Conservation (phyloP, 2,888 invertebrate genomes). For the Listrodromus nycthemerus region DNA sequence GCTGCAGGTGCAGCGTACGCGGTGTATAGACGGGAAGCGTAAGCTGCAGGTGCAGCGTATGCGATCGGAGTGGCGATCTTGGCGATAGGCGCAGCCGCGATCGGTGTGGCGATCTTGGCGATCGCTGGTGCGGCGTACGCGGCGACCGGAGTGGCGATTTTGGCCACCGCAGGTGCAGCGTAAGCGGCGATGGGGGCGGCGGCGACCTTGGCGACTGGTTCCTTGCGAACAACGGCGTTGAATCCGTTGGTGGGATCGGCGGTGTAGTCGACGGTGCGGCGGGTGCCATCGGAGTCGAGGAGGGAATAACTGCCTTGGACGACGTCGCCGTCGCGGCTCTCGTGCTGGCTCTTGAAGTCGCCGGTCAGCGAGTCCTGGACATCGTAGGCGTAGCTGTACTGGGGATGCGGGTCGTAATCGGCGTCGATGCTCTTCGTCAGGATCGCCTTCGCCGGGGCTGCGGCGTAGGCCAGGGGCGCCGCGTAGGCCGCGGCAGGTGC, state of each 20-base stretch:
- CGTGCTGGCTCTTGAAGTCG: slow-evolving; percentile 75
- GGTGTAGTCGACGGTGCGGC: slow-evolving; percentile 74
- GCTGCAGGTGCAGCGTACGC: slow-evolving; percentile 19
- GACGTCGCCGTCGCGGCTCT: slow-evolving; percentile 75
- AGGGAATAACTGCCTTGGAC: slow-evolving; percentile 76
- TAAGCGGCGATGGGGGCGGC: slow-evolving; percentile 84
- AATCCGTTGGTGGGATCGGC: slow-evolving; percentile 76
- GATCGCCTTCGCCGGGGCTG: slow-evolving; percentile 69
- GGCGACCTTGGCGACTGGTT: slow-evolving; percentile 79
- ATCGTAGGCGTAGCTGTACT: slow-evolving; percentile 75
- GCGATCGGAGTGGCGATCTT: slow-evolving; percentile 48
- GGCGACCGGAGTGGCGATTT: slow-evolving; percentile 75
- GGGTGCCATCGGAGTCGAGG: slow-evolving; percentile 74
- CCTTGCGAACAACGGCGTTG: slow-evolving; percentile 77
- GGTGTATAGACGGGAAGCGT: too few relatives aligned
- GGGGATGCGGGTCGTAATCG: slow-evolving; percentile 77
- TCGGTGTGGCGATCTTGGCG: slow-evolving; percentile 22
- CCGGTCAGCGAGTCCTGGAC: slow-evolving; percentile 75
- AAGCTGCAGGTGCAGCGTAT: slow-evolving; percentile 43
- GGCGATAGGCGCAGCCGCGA: slow-evolving; percentile 34
- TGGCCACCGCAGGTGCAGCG: slow-evolving; percentile 90
- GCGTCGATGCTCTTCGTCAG: slow-evolving; percentile 74
- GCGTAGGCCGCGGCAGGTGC: slow-evolving; percentile 78
- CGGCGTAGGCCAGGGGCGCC: slow-evolving; percentile 88
- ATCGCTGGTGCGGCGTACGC: slow-evolving; percentile 12